A percentile compares a stretch with the other conserved stretches of the same genome.
phyloP scores from a whole-genome alignment of 2,888 invertebrate genomes.

The Chrysopilus asiliformis region DNA sequence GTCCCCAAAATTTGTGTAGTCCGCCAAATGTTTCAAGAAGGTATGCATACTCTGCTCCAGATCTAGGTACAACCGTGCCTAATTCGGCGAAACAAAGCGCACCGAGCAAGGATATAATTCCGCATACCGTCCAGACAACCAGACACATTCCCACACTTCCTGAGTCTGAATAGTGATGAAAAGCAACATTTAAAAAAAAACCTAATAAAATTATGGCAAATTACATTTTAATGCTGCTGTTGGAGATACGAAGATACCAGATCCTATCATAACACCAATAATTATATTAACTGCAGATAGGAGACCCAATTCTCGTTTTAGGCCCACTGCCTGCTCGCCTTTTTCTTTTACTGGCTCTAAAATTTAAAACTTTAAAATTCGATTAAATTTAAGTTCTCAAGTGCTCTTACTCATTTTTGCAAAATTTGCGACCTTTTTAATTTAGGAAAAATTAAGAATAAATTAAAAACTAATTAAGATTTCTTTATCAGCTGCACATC shows the following conservation, averaged over 20 bases:
- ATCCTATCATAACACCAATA: constrained; percentile 81
- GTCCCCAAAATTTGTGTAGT: constrained; percentile 54
- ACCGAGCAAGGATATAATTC: constrained; percentile 63
- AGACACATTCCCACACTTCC: constrained; percentile 71
- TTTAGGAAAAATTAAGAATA: too few species aligned
- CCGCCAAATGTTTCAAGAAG: constrained; percentile 59
- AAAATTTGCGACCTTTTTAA: too few species aligned
- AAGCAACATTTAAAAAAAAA: too few species aligned
- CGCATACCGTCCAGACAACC: constrained; percentile 65
- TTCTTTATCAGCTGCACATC: too few species aligned
- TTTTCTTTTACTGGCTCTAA: too few species aligned
- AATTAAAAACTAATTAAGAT: too few species aligned
- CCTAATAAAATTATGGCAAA: too few species aligned
- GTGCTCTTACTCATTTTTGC: too few species aligned
- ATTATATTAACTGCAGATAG: constrained; percentile 72
- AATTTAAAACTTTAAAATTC: too few species aligned
- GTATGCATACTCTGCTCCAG: constrained; percentile 72
- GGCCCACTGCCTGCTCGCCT: too few species aligned
- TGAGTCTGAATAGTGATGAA: too few species aligned
- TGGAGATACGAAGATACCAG: constrained; percentile 78
- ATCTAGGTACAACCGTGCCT: constrained; percentile 62
- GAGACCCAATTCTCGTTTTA: constrained; percentile 63
- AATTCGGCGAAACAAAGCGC: constrained; percentile 70
- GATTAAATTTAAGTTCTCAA: too few species aligned
- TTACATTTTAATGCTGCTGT: constrained; percentile 58